These are phyloP conservation scores for Rhombomys opimus DNA, from an alignment of 2,113 vertebrate species.

Conservation along the genomic window DNA sequence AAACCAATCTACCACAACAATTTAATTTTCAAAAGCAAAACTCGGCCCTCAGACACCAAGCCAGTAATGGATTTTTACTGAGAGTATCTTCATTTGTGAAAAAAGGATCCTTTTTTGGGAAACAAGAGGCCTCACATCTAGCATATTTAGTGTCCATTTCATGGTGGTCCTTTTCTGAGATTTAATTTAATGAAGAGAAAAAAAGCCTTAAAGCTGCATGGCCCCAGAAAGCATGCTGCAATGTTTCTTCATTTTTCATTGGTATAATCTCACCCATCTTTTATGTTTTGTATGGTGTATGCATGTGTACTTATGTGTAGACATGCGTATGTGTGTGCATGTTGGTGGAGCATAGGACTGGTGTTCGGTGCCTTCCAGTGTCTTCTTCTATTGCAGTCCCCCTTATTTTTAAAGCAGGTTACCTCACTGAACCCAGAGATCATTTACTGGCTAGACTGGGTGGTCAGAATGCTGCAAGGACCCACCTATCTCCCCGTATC, in stretches of 20 bases:
- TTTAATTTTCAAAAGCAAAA: conserved; percentile 61
- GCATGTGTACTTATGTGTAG: background rate
- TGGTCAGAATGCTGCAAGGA: background rate
- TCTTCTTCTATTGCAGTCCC: background rate
- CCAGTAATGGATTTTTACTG: conserved; percentile 54
- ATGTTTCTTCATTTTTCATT: background rate
- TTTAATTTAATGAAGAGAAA: background rate
- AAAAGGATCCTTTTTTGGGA: background rate
- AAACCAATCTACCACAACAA: background rate
- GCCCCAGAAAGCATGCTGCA: background rate
- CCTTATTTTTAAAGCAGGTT: background rate
- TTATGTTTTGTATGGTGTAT: background rate
- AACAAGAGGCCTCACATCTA: background rate
- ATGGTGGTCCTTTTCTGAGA: fast-evolving
- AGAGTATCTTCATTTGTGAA: conserved; percentile 25
- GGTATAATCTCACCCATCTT: background rate
- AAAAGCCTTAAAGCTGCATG: background rate
- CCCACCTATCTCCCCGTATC: no score
- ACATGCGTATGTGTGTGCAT: background rate
- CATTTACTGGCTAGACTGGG: background rate
- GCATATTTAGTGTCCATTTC: background rate
- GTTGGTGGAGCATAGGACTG: no score
- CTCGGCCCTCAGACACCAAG: background rate
- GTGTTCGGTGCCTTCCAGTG: background rate
- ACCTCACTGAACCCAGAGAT: background rate